A percentile compares a stretch with the other conserved stretches of the same genome.
Conservation (phyloP, 2,888 invertebrate species). For the Holacanthella duospinosa region DNA sequence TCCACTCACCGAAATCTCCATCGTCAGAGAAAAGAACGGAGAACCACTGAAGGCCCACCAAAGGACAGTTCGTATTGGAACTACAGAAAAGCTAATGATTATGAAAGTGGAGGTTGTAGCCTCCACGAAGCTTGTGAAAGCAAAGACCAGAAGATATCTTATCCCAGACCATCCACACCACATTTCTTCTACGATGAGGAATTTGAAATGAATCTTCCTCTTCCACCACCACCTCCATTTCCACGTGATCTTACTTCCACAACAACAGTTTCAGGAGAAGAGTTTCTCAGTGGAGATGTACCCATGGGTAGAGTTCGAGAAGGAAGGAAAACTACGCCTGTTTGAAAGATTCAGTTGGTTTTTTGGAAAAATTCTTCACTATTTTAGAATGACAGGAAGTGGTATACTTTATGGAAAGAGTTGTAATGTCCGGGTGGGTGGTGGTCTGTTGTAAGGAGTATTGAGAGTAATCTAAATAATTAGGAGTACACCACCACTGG, state of each 20-base stretch:
- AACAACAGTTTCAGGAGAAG: conserved; percentile 14
- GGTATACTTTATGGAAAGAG: too few species aligned
- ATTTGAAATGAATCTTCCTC: conserved; percentile 27
- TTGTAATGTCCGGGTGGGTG: too few species aligned
- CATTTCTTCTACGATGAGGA: conserved; percentile 15
- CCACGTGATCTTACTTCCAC: conserved; percentile 18
- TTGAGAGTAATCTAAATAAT: too few species aligned
- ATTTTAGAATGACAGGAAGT: too few species aligned
- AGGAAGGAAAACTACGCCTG: conserved; percentile 20
- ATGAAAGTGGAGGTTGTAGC: not conserved
- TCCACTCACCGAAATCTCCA: conserved; percentile 16
- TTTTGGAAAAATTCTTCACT: too few species aligned
- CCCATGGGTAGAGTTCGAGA: not conserved
- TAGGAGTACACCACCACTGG: too few species aligned
- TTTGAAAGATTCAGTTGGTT: too few species aligned
- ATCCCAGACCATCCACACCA: not conserved
- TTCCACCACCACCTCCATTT: conserved; percentile 31
- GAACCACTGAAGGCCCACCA: not conserved
- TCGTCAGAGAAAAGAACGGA: conserved; percentile 8
- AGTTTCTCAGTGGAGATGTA: not conserved
- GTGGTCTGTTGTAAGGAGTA: too few species aligned
- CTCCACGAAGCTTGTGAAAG: not conserved
- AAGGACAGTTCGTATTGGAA: not conserved
- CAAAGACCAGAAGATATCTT: not conserved
- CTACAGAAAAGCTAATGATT: too few species aligned